A percentile compares a stretch with the other conserved stretches of the same genome.
Evolutionary conservation across 2,113 vertebrate genomes (phyloP).

Genomic region (Mesembrinibis cayennensis): DNA sequence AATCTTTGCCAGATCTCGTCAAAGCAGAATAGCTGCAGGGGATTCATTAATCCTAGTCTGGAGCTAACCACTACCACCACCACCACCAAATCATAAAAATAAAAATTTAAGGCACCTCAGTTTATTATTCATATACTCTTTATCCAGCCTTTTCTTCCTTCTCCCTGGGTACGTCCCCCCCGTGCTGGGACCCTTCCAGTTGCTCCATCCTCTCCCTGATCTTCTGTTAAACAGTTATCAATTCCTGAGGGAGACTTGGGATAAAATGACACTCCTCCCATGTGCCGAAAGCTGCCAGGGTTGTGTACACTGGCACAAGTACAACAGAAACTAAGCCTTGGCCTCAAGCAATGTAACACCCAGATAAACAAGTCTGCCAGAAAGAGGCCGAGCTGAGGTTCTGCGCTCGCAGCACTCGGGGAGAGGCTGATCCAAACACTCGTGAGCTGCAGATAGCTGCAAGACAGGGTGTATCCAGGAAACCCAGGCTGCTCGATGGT

Average conservation of each 20-base stretch:
- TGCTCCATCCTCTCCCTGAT: neutral
- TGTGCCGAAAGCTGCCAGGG: conserved; percentile 34
- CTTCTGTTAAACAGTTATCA: conserved; percentile 37
- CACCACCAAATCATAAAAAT: conserved; percentile 1
- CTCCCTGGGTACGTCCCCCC: neutral
- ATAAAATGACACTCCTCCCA: conserved; percentile 35
- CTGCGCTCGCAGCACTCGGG: neutral
- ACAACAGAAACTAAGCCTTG: conserved; percentile 72
- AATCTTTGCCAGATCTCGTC: conserved; percentile 48
- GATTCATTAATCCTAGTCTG: conserved; percentile 48
- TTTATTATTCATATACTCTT: neutral
- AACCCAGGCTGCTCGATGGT: neutral
- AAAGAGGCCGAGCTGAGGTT: conserved; percentile 31
- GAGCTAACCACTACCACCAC: conserved; percentile 4
- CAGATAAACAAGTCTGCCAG: conserved; percentile 65
- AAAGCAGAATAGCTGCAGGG: conserved; percentile 57
- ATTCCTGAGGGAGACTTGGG: neutral
- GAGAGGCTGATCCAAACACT: neutral
- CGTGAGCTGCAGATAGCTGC: neutral
- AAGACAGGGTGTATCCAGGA: conserved; percentile 48
- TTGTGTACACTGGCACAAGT: conserved; percentile 65
- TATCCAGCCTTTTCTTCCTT: neutral
- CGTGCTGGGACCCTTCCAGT: neutral
- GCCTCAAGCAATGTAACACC: conserved; percentile 64
- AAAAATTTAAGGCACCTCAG: neutral